Percentiles rank a stretch among this genome's conserved stretches.
phyloP scores from a whole-genome alignment of 2,113 vertebrate species.

The Oncorhynchus clarkii region DNA sequence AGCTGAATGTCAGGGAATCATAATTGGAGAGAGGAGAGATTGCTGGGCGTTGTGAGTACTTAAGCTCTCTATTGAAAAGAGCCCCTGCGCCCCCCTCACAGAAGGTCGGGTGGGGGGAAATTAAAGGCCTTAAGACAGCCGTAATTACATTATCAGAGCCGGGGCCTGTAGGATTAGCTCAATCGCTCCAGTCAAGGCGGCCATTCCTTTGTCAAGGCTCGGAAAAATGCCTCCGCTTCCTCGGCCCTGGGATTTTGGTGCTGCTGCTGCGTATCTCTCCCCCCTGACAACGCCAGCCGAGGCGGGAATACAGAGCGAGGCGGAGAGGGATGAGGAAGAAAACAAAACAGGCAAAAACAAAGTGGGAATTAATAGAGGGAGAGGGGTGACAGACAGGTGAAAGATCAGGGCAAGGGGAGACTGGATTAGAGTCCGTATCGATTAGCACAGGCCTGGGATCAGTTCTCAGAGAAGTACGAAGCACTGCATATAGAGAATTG shows the following conservation, averaged over 20 bases:
- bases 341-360: constrained; percentile 82
- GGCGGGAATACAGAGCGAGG: constrained; percentile 74
- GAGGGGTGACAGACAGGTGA: constrained; percentile 85
- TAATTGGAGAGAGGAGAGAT: constrained; percentile 96
- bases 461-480: constrained; percentile 40
- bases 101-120: constrained; percentile 84
- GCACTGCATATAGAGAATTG: constrained; percentile 10
- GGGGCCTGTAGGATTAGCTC: constrained; percentile 91
- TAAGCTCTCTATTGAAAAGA: constrained; percentile 83
- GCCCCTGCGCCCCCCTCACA: constrained; percentile 74
- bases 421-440: constrained; percentile 77
- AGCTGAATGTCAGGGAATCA: constrained; percentile 99
- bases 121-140: constrained; percentile 98
- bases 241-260: constrained; percentile 88
- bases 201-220: constrained; percentile 92
- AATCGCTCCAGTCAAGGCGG: constrained; percentile 99
- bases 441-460: constrained; percentile 65
- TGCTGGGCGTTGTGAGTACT: constrained; percentile 85
- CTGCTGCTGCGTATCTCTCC: constrained; percentile 91
- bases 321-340: constrained; percentile 10
- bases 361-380: constrained; percentile 77
- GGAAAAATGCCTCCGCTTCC: constrained; percentile 92
- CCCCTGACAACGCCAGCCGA: constrained; percentile 89
- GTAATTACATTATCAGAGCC: constrained; percentile 99
- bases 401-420: constrained; percentile 85